A percentile compares a stretch with the other conserved stretches of the same genome.
Conservation (phyloP, 2,888 invertebrate species). For the Chrysodeixis includens region DNA sequence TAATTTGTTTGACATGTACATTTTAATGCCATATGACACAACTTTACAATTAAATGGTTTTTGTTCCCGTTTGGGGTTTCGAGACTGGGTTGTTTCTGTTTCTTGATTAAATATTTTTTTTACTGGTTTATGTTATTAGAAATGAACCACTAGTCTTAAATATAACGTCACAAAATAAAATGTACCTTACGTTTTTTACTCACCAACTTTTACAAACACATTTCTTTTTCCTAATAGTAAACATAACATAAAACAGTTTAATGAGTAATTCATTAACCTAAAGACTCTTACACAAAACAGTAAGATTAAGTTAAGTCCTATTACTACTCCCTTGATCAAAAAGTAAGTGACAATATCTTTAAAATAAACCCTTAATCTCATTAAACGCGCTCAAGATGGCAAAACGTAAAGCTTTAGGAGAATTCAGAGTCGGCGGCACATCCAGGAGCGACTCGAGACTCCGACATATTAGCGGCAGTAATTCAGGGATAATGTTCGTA, state of each 20-base stretch:
- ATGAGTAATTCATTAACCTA: no score
- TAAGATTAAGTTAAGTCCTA: neutral
- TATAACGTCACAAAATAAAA: no score
- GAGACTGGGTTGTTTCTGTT: neutral
- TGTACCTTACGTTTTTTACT: no score
- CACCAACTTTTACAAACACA: no score
- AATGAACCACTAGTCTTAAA: no score
- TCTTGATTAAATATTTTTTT: neutral
- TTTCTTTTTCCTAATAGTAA: no score
- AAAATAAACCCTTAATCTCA: slow-evolving; percentile 54
- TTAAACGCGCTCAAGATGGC: slow-evolving; percentile 46
- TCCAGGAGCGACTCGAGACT: slow-evolving; percentile 64
- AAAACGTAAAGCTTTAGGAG: slow-evolving; percentile 62
- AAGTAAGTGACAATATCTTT: slow-evolving; percentile 43
- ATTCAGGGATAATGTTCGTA: slow-evolving; percentile 85
- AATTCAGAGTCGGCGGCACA: slow-evolving; percentile 68
- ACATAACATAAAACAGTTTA: no score
- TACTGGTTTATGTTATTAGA: no score
- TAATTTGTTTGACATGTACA: slow-evolving; percentile 68
- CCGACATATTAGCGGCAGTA: slow-evolving; percentile 87
- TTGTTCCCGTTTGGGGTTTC: slow-evolving; percentile 6
- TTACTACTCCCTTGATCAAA: neutral
- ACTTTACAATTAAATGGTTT: slow-evolving; percentile 52
- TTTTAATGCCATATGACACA: slow-evolving; percentile 47
- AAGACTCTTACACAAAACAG: no score